Conservation (phyloP, 2,113 vertebrate genomes). For the Thamnaconus septentrionalis region DNA sequence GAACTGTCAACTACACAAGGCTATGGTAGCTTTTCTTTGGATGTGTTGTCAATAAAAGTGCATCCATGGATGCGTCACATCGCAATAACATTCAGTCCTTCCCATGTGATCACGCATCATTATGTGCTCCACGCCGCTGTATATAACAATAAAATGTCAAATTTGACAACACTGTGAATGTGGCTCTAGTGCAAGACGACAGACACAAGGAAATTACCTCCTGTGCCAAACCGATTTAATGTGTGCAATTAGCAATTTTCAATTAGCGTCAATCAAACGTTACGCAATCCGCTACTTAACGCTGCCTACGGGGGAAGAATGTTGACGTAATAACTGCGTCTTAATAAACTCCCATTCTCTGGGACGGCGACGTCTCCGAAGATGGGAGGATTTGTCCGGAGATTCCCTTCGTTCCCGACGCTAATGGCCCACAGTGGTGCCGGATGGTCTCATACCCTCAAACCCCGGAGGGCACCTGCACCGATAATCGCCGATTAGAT, state of each 20-base stretch:
- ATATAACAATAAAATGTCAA: not conserved
- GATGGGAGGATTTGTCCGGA: too few species aligned
- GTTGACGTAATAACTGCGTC: too few species aligned
- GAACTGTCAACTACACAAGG: too few species aligned
- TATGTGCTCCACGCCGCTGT: not conserved
- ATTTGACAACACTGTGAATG: not conserved
- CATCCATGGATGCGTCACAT: too few species aligned
- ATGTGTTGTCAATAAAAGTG: too few species aligned
- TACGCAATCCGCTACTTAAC: not conserved
- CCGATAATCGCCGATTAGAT: constrained; percentile 73
- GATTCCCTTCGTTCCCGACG: not conserved
- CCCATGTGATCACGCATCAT: too few species aligned
- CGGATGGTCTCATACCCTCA: constrained; percentile 74
- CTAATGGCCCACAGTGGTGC: constrained; percentile 34
- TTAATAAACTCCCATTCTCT: too few species aligned
- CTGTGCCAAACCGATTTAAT: not conserved
- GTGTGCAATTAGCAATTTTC: not conserved
- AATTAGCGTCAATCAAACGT: not conserved
- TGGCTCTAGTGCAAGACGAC: not conserved
- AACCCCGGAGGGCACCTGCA: constrained; percentile 75
- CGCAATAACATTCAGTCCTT: too few species aligned
- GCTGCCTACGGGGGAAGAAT: too few species aligned
- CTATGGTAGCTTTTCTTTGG: too few species aligned
- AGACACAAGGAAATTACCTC: not conserved
- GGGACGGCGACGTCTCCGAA: too few species aligned